A percentile compares a stretch with the other conserved stretches of the same genome.
Evolutionary conservation across 2,113 vertebrate genomes (phyloP).

Genomic region (Loxodonta africana): DNA sequence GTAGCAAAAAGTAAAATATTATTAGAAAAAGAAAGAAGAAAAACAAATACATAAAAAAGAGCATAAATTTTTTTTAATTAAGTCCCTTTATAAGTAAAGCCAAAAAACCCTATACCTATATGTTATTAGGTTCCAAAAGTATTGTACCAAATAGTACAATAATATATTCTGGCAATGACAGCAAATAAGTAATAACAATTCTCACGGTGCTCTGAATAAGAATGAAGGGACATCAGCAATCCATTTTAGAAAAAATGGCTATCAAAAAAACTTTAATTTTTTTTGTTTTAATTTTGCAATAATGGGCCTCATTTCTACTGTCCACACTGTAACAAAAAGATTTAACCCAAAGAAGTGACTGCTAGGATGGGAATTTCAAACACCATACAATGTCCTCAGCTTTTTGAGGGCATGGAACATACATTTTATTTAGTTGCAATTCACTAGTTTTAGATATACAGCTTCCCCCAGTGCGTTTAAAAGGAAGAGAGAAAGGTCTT

Average conservation of each 20-base stretch:
- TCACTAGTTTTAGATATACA: background rate
- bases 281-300: background rate
- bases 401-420: background rate
- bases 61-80: background rate
- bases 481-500: background rate
- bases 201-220: background rate
- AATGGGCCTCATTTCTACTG: background rate
- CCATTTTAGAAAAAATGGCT: background rate
- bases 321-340: background rate
- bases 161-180: background rate
- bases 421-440: background rate
- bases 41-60: background rate
- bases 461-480: background rate
- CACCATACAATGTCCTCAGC: background rate
- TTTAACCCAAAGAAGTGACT: background rate
- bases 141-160: background rate
- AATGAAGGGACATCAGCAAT: background rate
- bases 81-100: background rate
- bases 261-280: background rate
- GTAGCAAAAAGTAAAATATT: conserved; percentile 43
- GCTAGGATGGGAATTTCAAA: background rate
- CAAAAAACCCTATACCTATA: background rate
- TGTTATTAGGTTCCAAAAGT: background rate
- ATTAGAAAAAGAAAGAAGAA: background rate
- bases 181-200: background rate